Conservation (phyloP, 2,797 vertebrate species). For the Chiroxiphia lanceolata region DNA sequence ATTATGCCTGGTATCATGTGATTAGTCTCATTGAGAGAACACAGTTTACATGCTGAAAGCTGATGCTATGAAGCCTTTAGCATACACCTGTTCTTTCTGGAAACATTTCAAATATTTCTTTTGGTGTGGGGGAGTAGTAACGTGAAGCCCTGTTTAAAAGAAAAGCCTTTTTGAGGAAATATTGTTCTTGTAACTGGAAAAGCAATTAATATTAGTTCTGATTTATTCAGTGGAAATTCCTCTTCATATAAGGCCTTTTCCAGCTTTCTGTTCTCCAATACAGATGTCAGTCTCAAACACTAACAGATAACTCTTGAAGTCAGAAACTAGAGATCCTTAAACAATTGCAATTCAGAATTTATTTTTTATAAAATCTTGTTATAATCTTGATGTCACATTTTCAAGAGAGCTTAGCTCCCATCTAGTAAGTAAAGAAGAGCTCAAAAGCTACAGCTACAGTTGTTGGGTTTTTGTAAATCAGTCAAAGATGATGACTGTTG, state of each 20-base stretch:
- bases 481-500: not conserved
- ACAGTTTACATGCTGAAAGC: not conserved
- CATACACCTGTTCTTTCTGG: conserved; percentile 17
- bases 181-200: not conserved
- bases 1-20: not conserved
- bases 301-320: not conserved
- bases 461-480: not conserved
- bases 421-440: not conserved
- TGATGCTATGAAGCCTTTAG: not conserved
- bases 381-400: not conserved
- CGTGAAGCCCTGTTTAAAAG: not conserved
- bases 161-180: not conserved
- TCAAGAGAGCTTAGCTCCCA: not conserved
- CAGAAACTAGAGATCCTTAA: not conserved
- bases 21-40: not conserved
- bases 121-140: not conserved
- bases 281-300: not conserved
- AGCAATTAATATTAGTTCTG: not conserved
- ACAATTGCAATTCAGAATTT: not conserved
- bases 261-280: not conserved
- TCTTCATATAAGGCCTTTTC: not conserved
- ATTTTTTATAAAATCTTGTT: not conserved
- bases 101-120: conserved; percentile 17
- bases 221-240: conserved; percentile 3
- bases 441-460: not conserved